phyloP scores from a whole-genome alignment of 64 coral and sea anemone genomes.

The Montipora capricornis region DNA sequence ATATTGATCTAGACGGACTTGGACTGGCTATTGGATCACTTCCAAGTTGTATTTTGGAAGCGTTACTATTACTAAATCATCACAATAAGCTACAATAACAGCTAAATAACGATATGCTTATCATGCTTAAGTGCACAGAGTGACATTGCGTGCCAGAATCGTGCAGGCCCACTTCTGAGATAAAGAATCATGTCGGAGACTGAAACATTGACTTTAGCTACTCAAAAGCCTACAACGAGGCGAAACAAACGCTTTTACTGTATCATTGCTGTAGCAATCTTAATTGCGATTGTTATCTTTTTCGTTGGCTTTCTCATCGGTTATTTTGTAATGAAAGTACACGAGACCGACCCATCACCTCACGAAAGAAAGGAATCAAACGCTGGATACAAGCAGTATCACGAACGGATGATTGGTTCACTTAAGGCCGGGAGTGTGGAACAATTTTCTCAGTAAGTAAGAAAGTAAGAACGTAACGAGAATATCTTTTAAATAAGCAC shows the following conservation, averaged over 20 bases:
- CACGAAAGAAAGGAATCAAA: background rate
- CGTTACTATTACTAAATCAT: too few relatives aligned
- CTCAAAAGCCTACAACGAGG: background rate
- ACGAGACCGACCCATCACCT: background rate
- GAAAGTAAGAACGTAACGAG: background rate
- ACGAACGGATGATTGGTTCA: slow-evolving; percentile 25
- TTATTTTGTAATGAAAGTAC: slow-evolving; percentile 55
- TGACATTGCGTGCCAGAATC: too few relatives aligned
- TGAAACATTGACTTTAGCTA: background rate
- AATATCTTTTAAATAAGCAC: too few relatives aligned
- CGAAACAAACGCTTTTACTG: slow-evolving; percentile 18
- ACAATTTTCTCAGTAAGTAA: slow-evolving; percentile 68
- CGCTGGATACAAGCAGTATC: slow-evolving; percentile 31
- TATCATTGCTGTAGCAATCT: slow-evolving; percentile 21
- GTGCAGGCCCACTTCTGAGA: too few relatives aligned
- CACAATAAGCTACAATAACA: too few relatives aligned
- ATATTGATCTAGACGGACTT: too few relatives aligned
- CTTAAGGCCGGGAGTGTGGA: slow-evolving; percentile 65
- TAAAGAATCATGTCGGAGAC: background rate
- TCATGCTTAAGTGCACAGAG: too few relatives aligned
- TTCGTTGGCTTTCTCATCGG: slow-evolving; percentile 71
- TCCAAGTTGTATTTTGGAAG: too few relatives aligned
- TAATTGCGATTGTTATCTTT: slow-evolving; percentile 55
- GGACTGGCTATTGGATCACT: too few relatives aligned
- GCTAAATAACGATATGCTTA: too few relatives aligned